Conservation (phyloP, 2,888 invertebrate species). For the Cetonia aurata region DNA sequence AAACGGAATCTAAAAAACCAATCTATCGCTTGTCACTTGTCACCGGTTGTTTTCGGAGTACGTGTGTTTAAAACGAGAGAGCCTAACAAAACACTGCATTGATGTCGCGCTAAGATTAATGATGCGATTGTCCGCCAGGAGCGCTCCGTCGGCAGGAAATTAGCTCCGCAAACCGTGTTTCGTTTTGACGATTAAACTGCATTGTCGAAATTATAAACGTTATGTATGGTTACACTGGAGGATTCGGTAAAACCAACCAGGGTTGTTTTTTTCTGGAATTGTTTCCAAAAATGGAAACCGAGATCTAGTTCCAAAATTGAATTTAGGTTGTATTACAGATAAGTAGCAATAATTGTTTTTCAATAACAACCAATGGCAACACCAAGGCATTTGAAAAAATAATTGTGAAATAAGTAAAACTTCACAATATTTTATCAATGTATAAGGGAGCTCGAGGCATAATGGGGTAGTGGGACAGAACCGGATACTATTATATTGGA, state of each 20-base stretch:
- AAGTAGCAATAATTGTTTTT: no score
- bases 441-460: no score
- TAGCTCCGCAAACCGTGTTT: constrained; percentile 57
- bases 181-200: constrained; percentile 48
- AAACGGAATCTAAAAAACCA: constrained; percentile 62
- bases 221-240: constrained; percentile 19
- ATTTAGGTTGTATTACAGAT: background rate
- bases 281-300: background rate
- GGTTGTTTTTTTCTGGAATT: background rate
- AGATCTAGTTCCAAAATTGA: constrained; percentile 8
- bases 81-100: constrained; percentile 62
- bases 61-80: constrained; percentile 59
- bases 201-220: constrained; percentile 46
- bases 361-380: no score
- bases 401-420: no score
- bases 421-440: no score
- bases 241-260: constrained; percentile 17
- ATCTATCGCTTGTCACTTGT: constrained; percentile 65
- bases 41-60: constrained; percentile 62
- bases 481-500: no score
- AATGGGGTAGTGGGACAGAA: no score
- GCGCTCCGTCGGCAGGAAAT: constrained; percentile 58
- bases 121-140: constrained; percentile 61
- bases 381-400: no score
- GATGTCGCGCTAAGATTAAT: constrained; percentile 64